A percentile compares a stretch with the other conserved stretches of the same genome.
Conservation (phyloP, 2,797 vertebrate genomes). For the Pitangus sulphuratus region DNA sequence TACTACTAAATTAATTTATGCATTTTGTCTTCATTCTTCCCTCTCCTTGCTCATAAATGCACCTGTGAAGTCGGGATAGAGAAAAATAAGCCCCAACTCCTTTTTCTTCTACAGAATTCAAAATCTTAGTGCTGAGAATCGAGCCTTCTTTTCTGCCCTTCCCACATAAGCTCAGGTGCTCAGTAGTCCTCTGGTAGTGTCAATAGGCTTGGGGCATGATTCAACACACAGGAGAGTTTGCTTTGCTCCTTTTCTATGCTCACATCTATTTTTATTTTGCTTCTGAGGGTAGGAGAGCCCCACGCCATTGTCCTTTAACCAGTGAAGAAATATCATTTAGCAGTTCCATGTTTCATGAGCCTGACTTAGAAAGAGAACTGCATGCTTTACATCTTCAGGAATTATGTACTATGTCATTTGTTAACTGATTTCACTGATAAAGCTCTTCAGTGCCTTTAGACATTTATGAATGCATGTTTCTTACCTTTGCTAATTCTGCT, state of each 20-base stretch:
- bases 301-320: not conserved
- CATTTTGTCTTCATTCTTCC: not conserved
- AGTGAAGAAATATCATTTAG: not conserved
- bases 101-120: not conserved
- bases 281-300: not conserved
- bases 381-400: not conserved
- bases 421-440: conserved; percentile 8
- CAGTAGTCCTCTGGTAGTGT: not conserved
- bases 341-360: not conserved
- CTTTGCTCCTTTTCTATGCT: not conserved
- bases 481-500: not conserved
- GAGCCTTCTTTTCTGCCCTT: not conserved
- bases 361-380: not conserved
- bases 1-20: not conserved
- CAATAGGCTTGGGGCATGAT: not conserved
- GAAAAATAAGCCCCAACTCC: not conserved
- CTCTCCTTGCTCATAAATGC: not conserved
- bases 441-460: not conserved
- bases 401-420: not conserved
- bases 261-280: not conserved
- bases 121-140: not conserved
- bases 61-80: not conserved
- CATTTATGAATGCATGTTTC: not conserved
- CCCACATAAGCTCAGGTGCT: not conserved
- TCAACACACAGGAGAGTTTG: not conserved